Conservation (phyloP, 2,113 vertebrate species). For the Stigmatopora argus region DNA sequence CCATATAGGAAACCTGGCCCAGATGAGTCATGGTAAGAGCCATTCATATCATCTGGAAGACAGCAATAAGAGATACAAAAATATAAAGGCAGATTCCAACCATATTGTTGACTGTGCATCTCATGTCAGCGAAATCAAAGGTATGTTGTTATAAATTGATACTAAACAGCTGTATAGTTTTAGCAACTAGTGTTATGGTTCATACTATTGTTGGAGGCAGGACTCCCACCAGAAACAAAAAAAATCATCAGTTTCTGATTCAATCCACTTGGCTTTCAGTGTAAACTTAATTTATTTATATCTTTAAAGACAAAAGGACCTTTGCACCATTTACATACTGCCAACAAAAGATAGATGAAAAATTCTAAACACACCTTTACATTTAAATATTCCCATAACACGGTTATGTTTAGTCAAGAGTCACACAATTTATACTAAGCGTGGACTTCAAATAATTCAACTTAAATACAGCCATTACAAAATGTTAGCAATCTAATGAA, state of each 20-base stretch:
- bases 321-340: slow-evolving; percentile 26
- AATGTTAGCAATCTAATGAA: too few species aligned
- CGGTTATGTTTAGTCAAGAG: too few species aligned
- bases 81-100: background rate
- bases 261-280: background rate
- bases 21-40: slow-evolving; percentile 36
- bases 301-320: background rate
- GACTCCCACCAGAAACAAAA: background rate
- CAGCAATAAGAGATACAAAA: slow-evolving; percentile 16
- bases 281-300: slow-evolving; percentile 4
- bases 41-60: slow-evolving; percentile 62
- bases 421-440: too few species aligned
- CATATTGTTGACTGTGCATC: background rate
- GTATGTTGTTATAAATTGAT: slow-evolving; percentile 5
- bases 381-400: too few species aligned
- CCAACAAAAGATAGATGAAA: slow-evolving; percentile 25
- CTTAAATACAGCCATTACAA: too few species aligned
- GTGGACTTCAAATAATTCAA: too few species aligned
- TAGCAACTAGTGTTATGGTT: slow-evolving; percentile 28
- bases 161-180: slow-evolving; percentile 23
- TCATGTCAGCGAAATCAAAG: background rate
- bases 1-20: slow-evolving; percentile 37
- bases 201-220: slow-evolving; percentile 26
- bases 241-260: too few species aligned
- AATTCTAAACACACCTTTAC: background rate